Percentiles rank a stretch among this genome's conserved stretches.
These are phyloP conservation scores for Meloe dianella DNA, from an alignment of 2,888 invertebrate genomes.

Conservation along the genomic window DNA sequence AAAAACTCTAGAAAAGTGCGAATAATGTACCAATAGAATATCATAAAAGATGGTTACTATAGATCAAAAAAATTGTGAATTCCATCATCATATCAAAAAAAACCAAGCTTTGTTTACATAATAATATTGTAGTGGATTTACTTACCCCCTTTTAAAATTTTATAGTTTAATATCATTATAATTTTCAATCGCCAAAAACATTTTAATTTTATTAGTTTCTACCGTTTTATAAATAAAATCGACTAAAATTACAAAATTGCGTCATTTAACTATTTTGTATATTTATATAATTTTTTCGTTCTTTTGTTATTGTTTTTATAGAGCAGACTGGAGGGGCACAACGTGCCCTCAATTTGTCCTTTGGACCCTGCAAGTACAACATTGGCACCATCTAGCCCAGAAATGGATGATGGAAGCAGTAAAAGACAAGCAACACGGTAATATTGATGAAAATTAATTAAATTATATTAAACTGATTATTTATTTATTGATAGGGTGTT, in stretches of 20 bases:
- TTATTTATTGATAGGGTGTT: slow-evolving; percentile 81
- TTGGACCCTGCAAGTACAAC: slow-evolving; percentile 45
- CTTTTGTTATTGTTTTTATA: slow-evolving; percentile 30
- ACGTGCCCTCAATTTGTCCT: slow-evolving; percentile 47
- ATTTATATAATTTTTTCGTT: neutral
- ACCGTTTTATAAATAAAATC: slow-evolving; percentile 28
- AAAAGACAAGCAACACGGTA: slow-evolving; percentile 74
- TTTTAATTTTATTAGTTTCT: neutral
- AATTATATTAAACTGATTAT: slow-evolving; percentile 21
- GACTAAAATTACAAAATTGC: slow-evolving; percentile 27
- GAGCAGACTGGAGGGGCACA: slow-evolving; percentile 53
- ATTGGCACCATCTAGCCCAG: slow-evolving; percentile 61
- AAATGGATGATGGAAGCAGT: slow-evolving; percentile 76
- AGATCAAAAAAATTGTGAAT: no score
- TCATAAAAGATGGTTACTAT: no score
- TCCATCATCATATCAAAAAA: no score
- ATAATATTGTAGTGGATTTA: no score
- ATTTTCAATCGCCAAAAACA: slow-evolving; percentile 6
- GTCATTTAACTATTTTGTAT: slow-evolving; percentile 17
- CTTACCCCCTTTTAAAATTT: no score
- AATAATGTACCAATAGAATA: no score
- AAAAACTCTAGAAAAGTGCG: no score
- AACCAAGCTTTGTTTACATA: no score
- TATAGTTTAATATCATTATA: no score
- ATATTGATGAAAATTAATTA: slow-evolving; percentile 26